phyloP scores from a whole-genome alignment of 2,797 vertebrate genomes.

The Streptopelia turtur region DNA sequence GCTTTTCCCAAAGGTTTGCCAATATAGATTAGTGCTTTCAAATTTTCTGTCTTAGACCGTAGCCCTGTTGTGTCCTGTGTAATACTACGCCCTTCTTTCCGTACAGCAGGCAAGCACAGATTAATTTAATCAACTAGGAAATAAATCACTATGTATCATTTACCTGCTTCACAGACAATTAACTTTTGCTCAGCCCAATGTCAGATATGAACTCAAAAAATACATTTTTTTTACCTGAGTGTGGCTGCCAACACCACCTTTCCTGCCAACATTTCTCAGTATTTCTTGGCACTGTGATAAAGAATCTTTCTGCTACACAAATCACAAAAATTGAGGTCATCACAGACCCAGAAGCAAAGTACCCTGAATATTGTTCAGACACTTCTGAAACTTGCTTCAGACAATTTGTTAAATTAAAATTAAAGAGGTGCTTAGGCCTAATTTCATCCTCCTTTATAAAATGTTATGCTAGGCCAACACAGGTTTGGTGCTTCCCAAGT shows the following conservation, averaged over 20 bases:
- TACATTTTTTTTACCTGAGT: background rate
- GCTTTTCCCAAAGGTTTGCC: background rate
- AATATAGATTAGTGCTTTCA: background rate
- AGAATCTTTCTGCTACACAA: background rate
- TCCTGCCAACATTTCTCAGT: background rate
- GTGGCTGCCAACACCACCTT: background rate
- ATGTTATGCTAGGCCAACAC: background rate
- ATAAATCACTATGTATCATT: background rate
- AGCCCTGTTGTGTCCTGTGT: background rate
- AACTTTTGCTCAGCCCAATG: background rate
- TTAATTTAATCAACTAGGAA: background rate
- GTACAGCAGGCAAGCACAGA: background rate
- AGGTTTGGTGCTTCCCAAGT: background rate
- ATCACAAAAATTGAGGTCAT: background rate
- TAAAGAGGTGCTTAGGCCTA: background rate
- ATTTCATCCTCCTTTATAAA: background rate
- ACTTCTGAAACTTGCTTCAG: background rate
- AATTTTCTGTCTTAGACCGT: background rate
- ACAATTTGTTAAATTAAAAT: background rate
- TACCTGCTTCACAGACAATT: background rate
- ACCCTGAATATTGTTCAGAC: background rate
- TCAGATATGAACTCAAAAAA: background rate
- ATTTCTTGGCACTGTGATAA: background rate
- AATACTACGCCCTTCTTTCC: rapidly evolving
- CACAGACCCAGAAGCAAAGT: rapidly evolving